Conservation (phyloP, 2,113 vertebrate genomes). For the Gymnorhina tibicen region DNA sequence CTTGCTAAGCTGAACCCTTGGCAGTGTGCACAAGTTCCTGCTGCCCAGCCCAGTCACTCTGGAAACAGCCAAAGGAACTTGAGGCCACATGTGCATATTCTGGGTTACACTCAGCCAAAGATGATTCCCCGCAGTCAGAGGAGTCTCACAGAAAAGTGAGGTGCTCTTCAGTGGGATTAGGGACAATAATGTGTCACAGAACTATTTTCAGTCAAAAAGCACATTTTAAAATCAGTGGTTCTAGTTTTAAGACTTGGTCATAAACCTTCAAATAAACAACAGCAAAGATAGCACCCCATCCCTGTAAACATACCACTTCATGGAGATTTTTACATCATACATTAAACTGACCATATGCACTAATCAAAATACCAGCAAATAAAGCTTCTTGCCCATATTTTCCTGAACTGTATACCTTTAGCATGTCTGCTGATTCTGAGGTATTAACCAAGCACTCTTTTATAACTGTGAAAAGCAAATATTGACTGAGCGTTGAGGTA, state of each 20-base stretch:
- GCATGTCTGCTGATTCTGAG: background rate
- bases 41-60: background rate
- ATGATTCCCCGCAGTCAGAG: background rate
- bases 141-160: accelerated
- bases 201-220: background rate
- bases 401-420: background rate
- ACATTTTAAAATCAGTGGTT: background rate
- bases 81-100: background rate
- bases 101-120: background rate
- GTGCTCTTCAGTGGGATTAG: background rate
- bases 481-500: slow-evolving; percentile 45
- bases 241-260: background rate
- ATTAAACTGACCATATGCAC: background rate
- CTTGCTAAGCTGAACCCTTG: background rate
- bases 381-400: background rate
- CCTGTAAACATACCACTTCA: background rate
- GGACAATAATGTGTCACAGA: background rate
- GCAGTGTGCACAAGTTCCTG: background rate
- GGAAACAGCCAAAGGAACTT: background rate
- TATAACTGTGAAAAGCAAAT: slow-evolving; percentile 56
- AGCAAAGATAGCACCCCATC: background rate
- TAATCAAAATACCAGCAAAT: background rate
- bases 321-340: background rate
- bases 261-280: background rate
- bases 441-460: slow-evolving; percentile 17